Evolutionary conservation across 2,888 invertebrate species (phyloP), one percentile per base, ranked within the genome.

Genomic region (Rhynchonema sp.): DNA sequence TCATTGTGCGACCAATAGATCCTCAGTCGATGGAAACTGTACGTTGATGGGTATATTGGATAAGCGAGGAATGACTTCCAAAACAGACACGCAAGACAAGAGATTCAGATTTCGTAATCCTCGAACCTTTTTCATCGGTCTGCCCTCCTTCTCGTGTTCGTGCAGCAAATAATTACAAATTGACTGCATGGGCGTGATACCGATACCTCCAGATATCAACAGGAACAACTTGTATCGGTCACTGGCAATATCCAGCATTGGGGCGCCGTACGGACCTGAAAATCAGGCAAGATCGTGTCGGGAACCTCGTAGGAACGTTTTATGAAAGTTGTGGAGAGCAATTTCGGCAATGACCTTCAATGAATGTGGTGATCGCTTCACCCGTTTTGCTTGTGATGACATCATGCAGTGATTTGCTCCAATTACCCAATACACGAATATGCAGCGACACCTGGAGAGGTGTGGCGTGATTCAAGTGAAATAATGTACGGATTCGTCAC

Each of bases 401-500:
- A 1, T 82, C 80, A 71, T 87, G 85, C 0, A 91, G 77, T 0
- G 85, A 80, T 73, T 87, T 87, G 0, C 90, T 91, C 92, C 92
- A 94, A 74, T 90, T 83, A 1, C 92, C 92, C 2, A 88, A 88
- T 0, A 85, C 89, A 64, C 91, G 82, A 63, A 94, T 85, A 73
- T 92, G 92, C 0, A 92, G 79, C 87, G 89, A 90, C 74, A 92
- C 82, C 59, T 59, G 6, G 1, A 59, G n/a, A n/a, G n/a, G n/a
- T n/a, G n/a, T n/a, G n/a, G n/a, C n/a, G n/a, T n/a, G n/a, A n/a
- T n/a, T n/a, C n/a, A n/a, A n/a, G n/a, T n/a, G n/a, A n/a, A n/a
- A n/a, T n/a, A n/a, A n/a, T n/a, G n/a, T n/a, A n/a, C n/a, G n/a
- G n/a, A n/a, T n/a, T n/a, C 38, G 38, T 17, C 38, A 38, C 38